Base-by-base conservation (phyloP, 1,140 invertebrate genomes). In the Magallana ariakensis region DNA sequence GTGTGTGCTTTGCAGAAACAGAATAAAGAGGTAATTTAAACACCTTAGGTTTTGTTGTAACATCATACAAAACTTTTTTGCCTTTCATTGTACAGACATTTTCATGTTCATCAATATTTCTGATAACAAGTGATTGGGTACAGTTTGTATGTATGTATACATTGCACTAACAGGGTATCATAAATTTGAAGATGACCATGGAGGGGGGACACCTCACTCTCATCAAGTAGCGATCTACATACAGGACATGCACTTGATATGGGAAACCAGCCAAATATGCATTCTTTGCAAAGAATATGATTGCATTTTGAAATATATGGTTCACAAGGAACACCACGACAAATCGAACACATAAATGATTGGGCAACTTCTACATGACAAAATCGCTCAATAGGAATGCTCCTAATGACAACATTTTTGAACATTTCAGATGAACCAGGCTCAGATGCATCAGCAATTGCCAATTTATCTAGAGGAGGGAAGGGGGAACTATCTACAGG, bases 311-410 rank as follows among this genome's bases (percentile, higher is more conserved):
- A n/a, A 10, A 84, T 84, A 60, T 57, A 53, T 4, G 83, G 54
- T 6, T 84, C 9, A 84, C 15, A 84, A 22, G 83, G 83, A 9
- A 84, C 83, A 22, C 83, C 83, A 58, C 57, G 54, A 84, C 83
- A 84, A 84, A 84, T 60, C 4, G 57, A 58, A 84, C 83, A 84
- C 11, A 84, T 56, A 84, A 58, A 84, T 8, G 83, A 54, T 5
- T 22, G 53, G 3, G 3, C 83, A 22, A 54, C 53, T 81, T 81
- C 58, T n/a, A n/a, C 58, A 60, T 60, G 58, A 10, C 10, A 60
- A 60, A 60, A 60, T 60, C 58, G 10, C 10, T 60, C 58, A 10
- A 60, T n/a, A n/a, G 58, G 58, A 60, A 60, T 60, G n/a, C 10
- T 60, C 10, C 58, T 10, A 60, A 60, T 11, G 10, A 60, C n/a